A percentile compares a stretch with the other conserved stretches of the same genome.
Conservation (phyloP, 1,140 invertebrate species). For the Macrotrachela quadricornifera region DNA sequence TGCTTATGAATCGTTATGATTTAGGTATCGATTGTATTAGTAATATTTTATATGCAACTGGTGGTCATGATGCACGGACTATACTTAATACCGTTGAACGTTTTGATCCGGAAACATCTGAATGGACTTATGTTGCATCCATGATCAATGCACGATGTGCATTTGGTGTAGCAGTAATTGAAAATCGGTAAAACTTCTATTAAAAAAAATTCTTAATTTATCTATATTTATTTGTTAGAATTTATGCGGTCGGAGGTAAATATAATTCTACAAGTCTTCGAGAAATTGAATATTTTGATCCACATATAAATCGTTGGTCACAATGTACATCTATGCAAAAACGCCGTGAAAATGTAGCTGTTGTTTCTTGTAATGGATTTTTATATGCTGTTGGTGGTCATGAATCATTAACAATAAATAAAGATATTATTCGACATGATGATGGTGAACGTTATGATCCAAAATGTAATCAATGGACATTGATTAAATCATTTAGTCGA, state of each 20-base stretch:
- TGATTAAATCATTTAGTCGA: conserved; percentile 24
- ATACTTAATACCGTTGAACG: too few relatives aligned
- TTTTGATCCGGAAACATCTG: conserved; percentile 60
- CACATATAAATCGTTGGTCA: conserved; percentile 61
- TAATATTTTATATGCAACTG: conserved; percentile 56
- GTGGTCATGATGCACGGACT: conserved; percentile 76
- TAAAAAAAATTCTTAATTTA: too few relatives aligned
- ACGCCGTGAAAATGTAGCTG: conserved; percentile 25
- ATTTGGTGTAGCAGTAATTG: conserved; percentile 22
- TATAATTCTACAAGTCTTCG: conserved; percentile 70
- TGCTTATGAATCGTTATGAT: conserved; percentile 74
- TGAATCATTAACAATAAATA: conserved; percentile 13
- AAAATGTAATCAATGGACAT: conserved; percentile 30
- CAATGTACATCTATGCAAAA: conserved; percentile 56
- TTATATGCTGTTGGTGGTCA: conserved; percentile 25
- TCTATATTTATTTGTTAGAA: conserved; percentile 6
- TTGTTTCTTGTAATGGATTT: not conserved
- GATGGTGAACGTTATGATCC: conserved; percentile 32
- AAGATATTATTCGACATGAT: conserved; percentile 32
- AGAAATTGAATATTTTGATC: conserved; percentile 56
- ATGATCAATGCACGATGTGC: conserved; percentile 66
- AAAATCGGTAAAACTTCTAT: too few relatives aligned
- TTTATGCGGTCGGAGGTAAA: conserved; percentile 75
- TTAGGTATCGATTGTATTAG: conserved; percentile 55
- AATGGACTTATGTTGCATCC: conserved; percentile 64